A percentile compares a stretch with the other conserved stretches of the same genome.
Evolutionary conservation across 1,140 invertebrate species (phyloP).

Genomic region (Microplitis mediator): DNA sequence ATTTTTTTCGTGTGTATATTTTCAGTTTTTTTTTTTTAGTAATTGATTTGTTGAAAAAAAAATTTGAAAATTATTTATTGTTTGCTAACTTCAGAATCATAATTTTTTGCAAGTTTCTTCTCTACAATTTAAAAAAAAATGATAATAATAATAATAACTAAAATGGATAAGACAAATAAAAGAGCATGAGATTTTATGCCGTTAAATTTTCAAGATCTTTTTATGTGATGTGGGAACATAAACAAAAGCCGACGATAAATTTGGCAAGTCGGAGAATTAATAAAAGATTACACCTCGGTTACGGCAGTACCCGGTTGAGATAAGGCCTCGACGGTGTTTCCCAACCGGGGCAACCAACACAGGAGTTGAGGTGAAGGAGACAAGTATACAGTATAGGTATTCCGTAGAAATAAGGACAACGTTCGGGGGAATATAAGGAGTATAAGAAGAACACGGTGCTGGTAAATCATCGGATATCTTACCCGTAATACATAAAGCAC

Average conservation of each 20-base stretch:
- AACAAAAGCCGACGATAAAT: constrained; percentile 63
- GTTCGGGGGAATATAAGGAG: background rate
- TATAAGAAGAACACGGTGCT: constrained; percentile 34
- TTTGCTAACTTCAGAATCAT: too few species aligned
- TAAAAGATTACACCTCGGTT: constrained; percentile 63
- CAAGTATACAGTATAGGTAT: background rate
- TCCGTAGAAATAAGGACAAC: constrained; percentile 11
- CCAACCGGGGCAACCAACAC: constrained; percentile 18
- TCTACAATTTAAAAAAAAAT: too few species aligned
- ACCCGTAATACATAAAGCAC: constrained; percentile 63
- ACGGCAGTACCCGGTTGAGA: constrained; percentile 54
- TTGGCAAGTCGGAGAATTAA: constrained; percentile 63
- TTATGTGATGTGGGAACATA: constrained; percentile 39
- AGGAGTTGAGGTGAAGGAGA: background rate
- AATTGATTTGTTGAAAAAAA: too few species aligned
- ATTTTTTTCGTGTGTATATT: too few species aligned
- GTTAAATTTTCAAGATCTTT: background rate
- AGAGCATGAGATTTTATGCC: background rate
- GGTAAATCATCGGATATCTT: constrained; percentile 65
- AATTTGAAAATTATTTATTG: too few species aligned
- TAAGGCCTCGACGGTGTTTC: constrained; percentile 44
- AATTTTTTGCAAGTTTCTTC: too few species aligned
- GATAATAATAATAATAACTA: too few species aligned
- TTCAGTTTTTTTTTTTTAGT: too few species aligned
- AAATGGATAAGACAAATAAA: background rate